Evolutionary conservation across 1,140 invertebrate genomes (phyloP).

Genomic region (Bombus superbus): DNA sequence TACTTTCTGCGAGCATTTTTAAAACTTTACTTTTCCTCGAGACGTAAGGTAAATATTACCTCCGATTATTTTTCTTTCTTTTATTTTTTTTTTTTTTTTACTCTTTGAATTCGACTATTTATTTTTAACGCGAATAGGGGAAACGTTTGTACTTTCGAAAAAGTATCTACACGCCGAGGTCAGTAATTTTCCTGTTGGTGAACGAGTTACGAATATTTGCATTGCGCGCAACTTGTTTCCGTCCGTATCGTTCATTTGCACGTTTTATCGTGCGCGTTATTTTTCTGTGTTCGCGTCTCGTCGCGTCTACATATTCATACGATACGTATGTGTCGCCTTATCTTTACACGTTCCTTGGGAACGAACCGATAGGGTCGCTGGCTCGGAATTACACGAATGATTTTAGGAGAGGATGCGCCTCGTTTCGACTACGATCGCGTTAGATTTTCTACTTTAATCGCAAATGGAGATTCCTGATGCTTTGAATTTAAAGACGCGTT

Average conservation of each 20-base stretch:
- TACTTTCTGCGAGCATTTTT: too few species aligned
- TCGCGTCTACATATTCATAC: slow-evolving; percentile 6
- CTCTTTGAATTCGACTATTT: neutral
- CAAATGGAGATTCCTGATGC: neutral
- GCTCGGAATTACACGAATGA: neutral
- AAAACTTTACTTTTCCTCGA: too few species aligned
- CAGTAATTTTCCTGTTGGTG: slow-evolving; percentile 47
- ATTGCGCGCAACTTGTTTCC: neutral
- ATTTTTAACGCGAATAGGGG: neutral
- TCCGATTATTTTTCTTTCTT: neutral
- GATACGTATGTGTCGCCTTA: neutral
- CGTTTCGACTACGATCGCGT: neutral
- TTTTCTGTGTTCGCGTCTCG: neutral
- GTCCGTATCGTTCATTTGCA: slow-evolving; percentile 8
- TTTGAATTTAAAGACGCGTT: neutral
- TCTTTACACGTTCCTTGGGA: neutral
- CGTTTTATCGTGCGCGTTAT: slow-evolving; percentile 14
- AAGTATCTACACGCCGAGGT: slow-evolving; percentile 15
- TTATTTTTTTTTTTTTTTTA: too few species aligned
- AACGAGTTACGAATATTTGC: slow-evolving; percentile 50
- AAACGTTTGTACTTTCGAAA: neutral
- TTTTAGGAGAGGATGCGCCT: neutral
- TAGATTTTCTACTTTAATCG: neutral
- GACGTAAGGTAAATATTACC: too few species aligned
- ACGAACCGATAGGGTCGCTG: neutral